Conservation (phyloP, 1,140 invertebrate species). For the Pseudachorutes palmiensis region DNA sequence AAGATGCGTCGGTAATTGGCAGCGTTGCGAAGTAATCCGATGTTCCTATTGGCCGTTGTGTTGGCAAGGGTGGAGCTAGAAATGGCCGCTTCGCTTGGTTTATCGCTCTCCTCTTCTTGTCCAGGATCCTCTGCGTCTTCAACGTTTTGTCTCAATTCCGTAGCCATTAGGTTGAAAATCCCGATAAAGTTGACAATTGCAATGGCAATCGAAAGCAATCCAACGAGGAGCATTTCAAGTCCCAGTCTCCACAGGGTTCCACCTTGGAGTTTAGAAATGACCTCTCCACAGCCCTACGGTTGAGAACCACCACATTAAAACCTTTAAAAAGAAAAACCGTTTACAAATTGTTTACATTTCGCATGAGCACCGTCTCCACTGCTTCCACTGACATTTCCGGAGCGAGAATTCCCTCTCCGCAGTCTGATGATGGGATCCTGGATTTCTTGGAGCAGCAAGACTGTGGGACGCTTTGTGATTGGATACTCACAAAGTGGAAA, state of each 20-base stretch:
- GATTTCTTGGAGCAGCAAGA: constrained; percentile 13
- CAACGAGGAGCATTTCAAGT: neutral
- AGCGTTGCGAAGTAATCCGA: neutral
- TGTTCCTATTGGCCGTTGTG: neutral
- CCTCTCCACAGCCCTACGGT: neutral
- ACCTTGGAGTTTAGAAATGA: neutral
- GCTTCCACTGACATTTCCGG: neutral
- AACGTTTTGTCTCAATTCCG: neutral
- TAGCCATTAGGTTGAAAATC: neutral
- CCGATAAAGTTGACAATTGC: neutral
- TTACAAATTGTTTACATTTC: constrained; percentile 5
- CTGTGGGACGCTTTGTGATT: constrained; percentile 12
- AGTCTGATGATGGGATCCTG: neutral
- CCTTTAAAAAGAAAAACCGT: neutral
- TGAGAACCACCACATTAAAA: neutral
- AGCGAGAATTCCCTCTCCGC: constrained; percentile 1
- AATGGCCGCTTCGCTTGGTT: neutral
- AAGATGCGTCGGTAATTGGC: neutral
- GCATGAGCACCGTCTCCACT: neutral
- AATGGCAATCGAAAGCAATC: neutral
- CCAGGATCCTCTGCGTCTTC: neutral
- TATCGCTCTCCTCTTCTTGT: neutral
- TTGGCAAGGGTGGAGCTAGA: neutral
- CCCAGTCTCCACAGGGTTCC: neutral
- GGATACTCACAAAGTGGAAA: neutral